Percentiles rank a stretch among this genome's conserved stretches.
Conservation (phyloP, 2,797 vertebrate species). For the Malurus leucopterus region DNA sequence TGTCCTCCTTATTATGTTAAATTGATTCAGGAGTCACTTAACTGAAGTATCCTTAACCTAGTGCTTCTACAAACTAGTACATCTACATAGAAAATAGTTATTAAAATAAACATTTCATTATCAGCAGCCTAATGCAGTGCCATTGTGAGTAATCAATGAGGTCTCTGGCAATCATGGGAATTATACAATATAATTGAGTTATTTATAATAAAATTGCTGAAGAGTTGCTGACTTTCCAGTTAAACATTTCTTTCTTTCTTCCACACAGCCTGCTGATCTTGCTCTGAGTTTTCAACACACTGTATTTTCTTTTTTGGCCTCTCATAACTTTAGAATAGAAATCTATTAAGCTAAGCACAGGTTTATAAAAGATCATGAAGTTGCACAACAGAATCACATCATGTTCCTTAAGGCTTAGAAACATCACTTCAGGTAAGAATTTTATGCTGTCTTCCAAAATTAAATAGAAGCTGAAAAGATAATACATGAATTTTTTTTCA, state of each 20-base stretch:
- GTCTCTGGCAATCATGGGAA: constrained; percentile 27
- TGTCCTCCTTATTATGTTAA: constrained; percentile 30
- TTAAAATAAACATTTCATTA: constrained; percentile 47
- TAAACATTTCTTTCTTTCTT: neutral
- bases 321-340: neutral
- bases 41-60: constrained; percentile 54
- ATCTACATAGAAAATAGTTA: constrained; percentile 26
- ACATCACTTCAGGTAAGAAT: neutral
- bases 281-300: neutral
- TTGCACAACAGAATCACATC: neutral
- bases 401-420: neutral
- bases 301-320: neutral
- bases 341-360: neutral
- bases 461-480: neutral
- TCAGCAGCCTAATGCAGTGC: constrained; percentile 10
- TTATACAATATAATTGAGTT: constrained; percentile 12
- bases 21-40: constrained; percentile 42
- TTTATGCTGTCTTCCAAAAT: neutral
- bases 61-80: constrained; percentile 13
- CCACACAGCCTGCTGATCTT: neutral
- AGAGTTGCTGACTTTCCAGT: neutral
- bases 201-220: neutral
- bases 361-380: neutral
- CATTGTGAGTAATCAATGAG: constrained; percentile 45
- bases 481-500: neutral